These are phyloP conservation scores for Atherinosoma microstoma DNA, from an alignment of 2,797 vertebrate species.

Conservation along the genomic window DNA sequence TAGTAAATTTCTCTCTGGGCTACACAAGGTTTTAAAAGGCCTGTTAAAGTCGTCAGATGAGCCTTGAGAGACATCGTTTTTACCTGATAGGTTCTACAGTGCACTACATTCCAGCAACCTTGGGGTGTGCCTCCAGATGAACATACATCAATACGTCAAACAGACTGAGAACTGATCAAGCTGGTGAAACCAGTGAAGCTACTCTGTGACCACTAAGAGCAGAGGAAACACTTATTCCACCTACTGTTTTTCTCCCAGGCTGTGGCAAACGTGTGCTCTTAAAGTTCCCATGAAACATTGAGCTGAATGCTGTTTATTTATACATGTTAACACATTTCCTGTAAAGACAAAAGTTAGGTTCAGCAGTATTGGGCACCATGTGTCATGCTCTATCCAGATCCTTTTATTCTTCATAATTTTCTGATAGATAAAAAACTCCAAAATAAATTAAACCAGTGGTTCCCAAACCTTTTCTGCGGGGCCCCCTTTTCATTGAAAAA, in stretches of 20 bases:
- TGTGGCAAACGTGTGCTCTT: not conserved
- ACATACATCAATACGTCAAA: conserved; percentile 29
- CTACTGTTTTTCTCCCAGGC: not conserved
- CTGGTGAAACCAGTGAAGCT: conserved; percentile 29
- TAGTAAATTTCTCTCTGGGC: conserved; percentile 29
- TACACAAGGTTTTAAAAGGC: conserved; percentile 20
- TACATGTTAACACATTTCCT: not conserved
- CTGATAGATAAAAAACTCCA: not conserved
- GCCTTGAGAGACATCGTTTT: conserved; percentile 8
- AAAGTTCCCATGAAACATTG: not conserved
- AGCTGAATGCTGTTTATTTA: not conserved
- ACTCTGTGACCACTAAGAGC: conserved; percentile 11
- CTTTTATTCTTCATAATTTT: not conserved
- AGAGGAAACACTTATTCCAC: conserved; percentile 11
- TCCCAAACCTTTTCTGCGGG: too few relatives aligned
- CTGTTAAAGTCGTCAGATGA: conserved; percentile 58
- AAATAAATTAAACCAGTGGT: too few relatives aligned
- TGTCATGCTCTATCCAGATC: too few relatives aligned
- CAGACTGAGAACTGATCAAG: conserved; percentile 14
- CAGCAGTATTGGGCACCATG: too few relatives aligned
- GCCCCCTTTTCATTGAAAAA: too few relatives aligned
- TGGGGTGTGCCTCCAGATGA: conserved; percentile 35
- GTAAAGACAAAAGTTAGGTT: not conserved
- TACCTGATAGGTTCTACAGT: conserved; percentile 48
- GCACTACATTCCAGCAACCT: conserved; percentile 27